Conservation (phyloP, 2,888 invertebrate species). For the Caenorhabditis japonica region DNA sequence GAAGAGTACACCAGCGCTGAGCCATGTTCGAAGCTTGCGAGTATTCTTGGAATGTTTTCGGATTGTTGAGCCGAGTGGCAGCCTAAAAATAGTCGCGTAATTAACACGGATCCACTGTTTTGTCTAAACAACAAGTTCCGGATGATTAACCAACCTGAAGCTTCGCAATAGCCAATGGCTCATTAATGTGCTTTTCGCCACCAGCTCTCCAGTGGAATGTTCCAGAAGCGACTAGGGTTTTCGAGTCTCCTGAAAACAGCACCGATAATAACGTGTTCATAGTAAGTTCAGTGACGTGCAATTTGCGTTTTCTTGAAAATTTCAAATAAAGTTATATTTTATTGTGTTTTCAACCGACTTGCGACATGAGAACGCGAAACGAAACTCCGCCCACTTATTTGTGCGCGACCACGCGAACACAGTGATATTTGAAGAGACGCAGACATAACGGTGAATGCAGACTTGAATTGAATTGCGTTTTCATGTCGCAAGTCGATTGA, state of each 20-base stretch:
- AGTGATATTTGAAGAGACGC: too few species aligned
- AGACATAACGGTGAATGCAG: too few species aligned
- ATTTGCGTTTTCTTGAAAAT: neutral
- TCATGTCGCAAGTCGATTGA: too few species aligned
- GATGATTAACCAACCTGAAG: slow-evolving; percentile 81
- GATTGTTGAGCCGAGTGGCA: slow-evolving; percentile 87
- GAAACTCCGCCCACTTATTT: too few species aligned
- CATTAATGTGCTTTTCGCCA: slow-evolving; percentile 97
- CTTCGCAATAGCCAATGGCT: slow-evolving; percentile 88
- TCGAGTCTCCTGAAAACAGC: slow-evolving; percentile 81
- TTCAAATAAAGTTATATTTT: too few species aligned
- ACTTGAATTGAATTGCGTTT: too few species aligned
- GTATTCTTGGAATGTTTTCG: slow-evolving; percentile 87
- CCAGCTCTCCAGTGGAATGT: slow-evolving; percentile 91
- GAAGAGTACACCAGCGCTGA: slow-evolving; percentile 80
- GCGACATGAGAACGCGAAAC: too few species aligned
- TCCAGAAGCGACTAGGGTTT: slow-evolving; percentile 89
- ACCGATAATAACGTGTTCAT: slow-evolving; percentile 1
- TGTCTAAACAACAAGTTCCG: neutral
- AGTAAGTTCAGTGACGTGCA: neutral
- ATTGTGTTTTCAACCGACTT: too few species aligned
- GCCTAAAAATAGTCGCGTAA: slow-evolving; percentile 81
- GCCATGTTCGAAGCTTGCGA: slow-evolving; percentile 90
- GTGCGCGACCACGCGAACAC: too few species aligned
- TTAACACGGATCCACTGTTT: slow-evolving; percentile 1